These are phyloP conservation scores for Chaetura pelagica DNA, from an alignment of 2,113 vertebrate species.

Conservation along the genomic window DNA sequence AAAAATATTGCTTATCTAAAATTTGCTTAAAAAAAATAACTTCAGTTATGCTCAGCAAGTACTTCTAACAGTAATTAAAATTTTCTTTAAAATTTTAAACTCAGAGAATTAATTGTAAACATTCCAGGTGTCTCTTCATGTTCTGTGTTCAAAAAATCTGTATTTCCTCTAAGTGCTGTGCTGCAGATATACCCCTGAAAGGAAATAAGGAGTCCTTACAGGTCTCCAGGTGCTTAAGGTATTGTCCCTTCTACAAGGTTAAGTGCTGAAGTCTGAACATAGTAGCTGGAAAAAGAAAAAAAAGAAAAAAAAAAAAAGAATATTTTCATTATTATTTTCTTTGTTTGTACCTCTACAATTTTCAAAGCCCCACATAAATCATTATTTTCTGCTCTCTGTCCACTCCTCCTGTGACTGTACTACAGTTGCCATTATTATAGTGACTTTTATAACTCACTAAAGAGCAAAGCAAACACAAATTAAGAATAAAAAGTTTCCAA, in stretches of 20 bases:
- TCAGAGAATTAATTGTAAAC: background rate
- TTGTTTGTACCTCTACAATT: background rate
- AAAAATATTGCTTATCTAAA: background rate
- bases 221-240: background rate
- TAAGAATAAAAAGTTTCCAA: background rate
- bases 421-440: background rate
- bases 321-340: background rate
- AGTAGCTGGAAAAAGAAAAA: background rate
- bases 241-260: background rate
- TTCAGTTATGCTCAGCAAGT: background rate
- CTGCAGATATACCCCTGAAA: background rate
- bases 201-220: background rate
- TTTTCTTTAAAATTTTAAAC: background rate
- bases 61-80: background rate
- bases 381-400: background rate
- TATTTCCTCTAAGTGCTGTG: background rate
- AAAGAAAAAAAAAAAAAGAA: accelerated
- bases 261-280: background rate
- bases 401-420: background rate
- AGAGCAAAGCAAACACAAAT: background rate
- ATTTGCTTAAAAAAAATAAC: background rate
- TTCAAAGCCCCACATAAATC: background rate
- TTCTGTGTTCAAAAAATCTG: background rate
- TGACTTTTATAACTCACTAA: background rate
- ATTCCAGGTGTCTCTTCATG: background rate